Base-by-base conservation (phyloP, 1,140 invertebrate genomes). In the Drosophila guanche region DNA sequence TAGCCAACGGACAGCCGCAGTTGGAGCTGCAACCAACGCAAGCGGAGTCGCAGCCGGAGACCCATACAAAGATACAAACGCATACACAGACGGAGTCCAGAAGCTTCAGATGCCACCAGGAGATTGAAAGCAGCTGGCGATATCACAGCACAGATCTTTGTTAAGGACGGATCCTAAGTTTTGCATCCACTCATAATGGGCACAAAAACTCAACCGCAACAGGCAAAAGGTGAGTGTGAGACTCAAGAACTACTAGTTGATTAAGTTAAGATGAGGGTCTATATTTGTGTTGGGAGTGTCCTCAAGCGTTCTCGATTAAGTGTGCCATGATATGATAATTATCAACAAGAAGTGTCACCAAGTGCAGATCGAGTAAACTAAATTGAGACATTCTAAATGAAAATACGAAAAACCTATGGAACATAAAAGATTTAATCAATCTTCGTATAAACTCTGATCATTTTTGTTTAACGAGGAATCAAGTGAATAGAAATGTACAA, bases 201-300 rank as follows among this genome's bases (percentile, higher is more conserved):
- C 78, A 88, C 83, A 83, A 86, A 86, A 79, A 86, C 83, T 57
- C 83, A 88, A 65, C 83, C 83, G 42, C 83, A 86, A 79, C 57
- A 79, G 70, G 56, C 74, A 56, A 86, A 83, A 86, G 83, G 83
- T 86, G 41, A 75, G 83, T 50, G 12, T 5, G 10, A 2, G 4
- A 14, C 3, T 37, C n/a, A 27, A 8, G 8, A 4, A 37, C 4
- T 37, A 12, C 33, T 0, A 12, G 3, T 10, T 37, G 10, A 4
- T 12, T 37, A 12, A 4, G 33, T 2, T 37, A 4, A 12, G 10
- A 37, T 12, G 33, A 10, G 7, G 7, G 3, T 48, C 12, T 59
- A 5, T 48, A 37, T 16, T 47, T 7, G 0, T 8, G 8, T 3
- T 7, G 6, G 8, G 29, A 33, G 8, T 10, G 8, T 33, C 8